Percentiles rank a stretch among this genome's conserved stretches.
Conservation (phyloP, 2,113 vertebrate species). For the Morone chrysops region DNA sequence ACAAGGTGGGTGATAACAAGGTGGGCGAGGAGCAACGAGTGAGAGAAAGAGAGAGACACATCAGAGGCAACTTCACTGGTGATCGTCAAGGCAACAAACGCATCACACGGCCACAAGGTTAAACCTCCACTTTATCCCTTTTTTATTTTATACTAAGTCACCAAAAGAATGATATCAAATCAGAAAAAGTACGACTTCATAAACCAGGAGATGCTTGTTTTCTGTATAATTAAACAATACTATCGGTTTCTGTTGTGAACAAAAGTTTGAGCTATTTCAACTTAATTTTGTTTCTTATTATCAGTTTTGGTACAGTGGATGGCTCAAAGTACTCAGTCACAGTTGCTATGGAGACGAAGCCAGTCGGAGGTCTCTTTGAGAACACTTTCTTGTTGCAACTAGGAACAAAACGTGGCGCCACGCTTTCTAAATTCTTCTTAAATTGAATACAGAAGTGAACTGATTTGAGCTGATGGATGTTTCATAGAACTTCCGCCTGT, state of each 20-base stretch:
- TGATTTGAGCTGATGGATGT: no score
- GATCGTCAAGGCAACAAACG: constrained; percentile 64
- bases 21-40: neutral
- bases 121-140: neutral
- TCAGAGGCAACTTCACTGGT: constrained; percentile 7
- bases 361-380: neutral
- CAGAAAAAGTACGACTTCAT: no score
- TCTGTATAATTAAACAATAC: no score
- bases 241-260: no score
- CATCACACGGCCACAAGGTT: neutral
- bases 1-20: constrained; percentile 1
- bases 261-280: no score
- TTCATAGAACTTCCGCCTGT: neutral
- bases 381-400: neutral
- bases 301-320: no score
- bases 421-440: no score
- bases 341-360: neutral
- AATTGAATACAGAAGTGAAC: no score
- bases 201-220: no score
- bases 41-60: neutral
- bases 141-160: neutral
- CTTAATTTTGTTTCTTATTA: no score
- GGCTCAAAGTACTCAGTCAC: no score
- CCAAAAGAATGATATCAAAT: no score
- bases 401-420: neutral